phyloP scores from a whole-genome alignment of 2,888 invertebrate genomes.

The Calliopum simillimum region DNA sequence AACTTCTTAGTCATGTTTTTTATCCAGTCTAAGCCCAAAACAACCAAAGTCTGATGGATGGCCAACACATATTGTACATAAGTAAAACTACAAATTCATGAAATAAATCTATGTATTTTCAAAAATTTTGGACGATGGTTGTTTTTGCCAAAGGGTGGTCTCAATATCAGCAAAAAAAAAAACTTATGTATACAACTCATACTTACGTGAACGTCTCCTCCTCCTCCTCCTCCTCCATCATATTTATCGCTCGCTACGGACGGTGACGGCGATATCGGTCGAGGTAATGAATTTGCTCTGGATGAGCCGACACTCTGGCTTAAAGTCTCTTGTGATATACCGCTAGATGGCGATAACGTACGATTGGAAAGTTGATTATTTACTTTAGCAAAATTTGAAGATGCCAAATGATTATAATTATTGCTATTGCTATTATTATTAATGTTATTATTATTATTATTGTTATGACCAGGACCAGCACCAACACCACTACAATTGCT shows the following conservation, averaged over 20 bases:
- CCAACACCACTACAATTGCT: conserved; percentile 38
- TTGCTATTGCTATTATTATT: neutral
- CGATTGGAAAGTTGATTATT: conserved; percentile 52
- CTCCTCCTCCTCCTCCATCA: conserved; percentile 73
- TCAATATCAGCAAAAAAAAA: too few species aligned
- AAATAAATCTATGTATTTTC: too few species aligned
- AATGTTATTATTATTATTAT: conserved; percentile 3
- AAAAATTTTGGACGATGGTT: too few species aligned
- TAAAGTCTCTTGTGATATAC: conserved; percentile 73
- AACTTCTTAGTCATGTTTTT: too few species aligned
- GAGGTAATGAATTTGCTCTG: conserved; percentile 76
- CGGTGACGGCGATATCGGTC: conserved; percentile 91
- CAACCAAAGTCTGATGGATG: too few species aligned
- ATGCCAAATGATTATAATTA: conserved; percentile 24
- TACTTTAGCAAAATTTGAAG: conserved; percentile 39
- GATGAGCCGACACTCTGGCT: conserved; percentile 73
- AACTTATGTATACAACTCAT: neutral
- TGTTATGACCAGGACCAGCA: conserved; percentile 36
- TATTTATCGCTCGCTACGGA: conserved; percentile 92
- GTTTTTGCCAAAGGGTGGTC: too few species aligned
- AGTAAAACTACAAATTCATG: too few species aligned
- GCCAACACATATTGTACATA: too few species aligned
- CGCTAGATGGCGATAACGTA: conserved; percentile 72
- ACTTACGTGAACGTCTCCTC: conserved; percentile 80
- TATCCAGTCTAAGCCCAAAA: too few species aligned